Evolutionary conservation across 2,888 invertebrate species (phyloP).

Genomic region (Allacma fusca): DNA sequence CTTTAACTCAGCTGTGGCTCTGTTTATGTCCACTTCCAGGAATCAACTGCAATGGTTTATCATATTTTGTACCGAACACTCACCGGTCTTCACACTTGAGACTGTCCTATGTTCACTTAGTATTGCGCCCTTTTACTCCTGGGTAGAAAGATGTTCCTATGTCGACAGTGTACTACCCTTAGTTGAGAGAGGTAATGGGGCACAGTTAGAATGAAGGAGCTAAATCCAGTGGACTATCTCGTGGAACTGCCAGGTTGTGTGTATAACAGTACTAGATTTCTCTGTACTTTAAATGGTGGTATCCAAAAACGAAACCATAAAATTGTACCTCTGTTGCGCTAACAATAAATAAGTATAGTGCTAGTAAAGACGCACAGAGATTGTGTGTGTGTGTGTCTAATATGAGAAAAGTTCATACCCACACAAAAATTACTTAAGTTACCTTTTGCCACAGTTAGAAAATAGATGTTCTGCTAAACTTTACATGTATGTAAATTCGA

Average conservation of each 20-base stretch:
- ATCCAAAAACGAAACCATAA: background rate
- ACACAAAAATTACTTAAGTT: too few relatives aligned
- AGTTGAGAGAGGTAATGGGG: slow-evolving; percentile 12
- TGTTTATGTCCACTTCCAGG: slow-evolving; percentile 19
- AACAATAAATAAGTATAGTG: too few relatives aligned
- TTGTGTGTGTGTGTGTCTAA: too few relatives aligned
- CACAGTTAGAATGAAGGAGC: background rate
- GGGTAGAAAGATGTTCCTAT: background rate
- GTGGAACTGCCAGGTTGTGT: slow-evolving; percentile 10
- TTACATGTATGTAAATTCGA: background rate
- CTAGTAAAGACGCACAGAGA: too few relatives aligned
- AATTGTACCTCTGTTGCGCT: background rate
- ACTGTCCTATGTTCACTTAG: slow-evolving; percentile 8
- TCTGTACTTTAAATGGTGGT: background rate
- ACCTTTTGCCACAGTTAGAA: background rate
- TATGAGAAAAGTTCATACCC: too few relatives aligned
- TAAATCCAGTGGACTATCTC: slow-evolving; percentile 4
- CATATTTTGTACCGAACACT: slow-evolving; percentile 13
- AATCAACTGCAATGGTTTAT: slow-evolving; percentile 20
- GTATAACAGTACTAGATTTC: background rate
- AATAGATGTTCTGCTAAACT: background rate
- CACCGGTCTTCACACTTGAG: slow-evolving; percentile 10
- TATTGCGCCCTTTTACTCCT: slow-evolving; percentile 7
- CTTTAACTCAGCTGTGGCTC: background rate
- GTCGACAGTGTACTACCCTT: background rate